phyloP scores from a whole-genome alignment of 2,113 vertebrate genomes.

The Aegithalos caudatus region DNA sequence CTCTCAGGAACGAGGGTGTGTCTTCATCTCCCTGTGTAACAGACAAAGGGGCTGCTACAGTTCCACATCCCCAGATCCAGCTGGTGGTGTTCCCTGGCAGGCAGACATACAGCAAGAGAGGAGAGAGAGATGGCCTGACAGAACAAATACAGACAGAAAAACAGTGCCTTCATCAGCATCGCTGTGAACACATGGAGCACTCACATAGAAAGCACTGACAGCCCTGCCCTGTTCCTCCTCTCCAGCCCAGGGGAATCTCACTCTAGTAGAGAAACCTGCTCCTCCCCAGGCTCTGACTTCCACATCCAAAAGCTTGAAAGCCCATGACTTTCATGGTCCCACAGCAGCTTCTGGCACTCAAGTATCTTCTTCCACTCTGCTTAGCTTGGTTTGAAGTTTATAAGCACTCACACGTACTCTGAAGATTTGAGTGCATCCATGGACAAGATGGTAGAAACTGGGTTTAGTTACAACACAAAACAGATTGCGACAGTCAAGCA shows the following conservation, averaged over 20 bases:
- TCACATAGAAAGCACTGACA: background rate
- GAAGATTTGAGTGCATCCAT: background rate
- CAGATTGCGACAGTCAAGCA: rapidly evolving
- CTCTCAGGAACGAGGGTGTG: background rate
- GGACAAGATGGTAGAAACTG: background rate
- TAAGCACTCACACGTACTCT: background rate
- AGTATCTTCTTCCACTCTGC: background rate
- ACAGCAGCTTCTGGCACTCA: background rate
- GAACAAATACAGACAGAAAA: background rate
- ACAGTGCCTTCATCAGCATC: background rate
- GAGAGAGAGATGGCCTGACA: background rate
- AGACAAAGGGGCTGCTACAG: background rate
- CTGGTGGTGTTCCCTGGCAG: background rate
- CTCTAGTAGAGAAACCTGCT: background rate
- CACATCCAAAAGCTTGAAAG: background rate
- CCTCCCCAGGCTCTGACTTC: background rate
- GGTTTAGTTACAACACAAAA: background rate
- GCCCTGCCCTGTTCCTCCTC: background rate
- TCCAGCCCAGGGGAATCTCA: background rate
- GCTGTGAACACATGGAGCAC: background rate
- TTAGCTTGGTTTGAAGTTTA: background rate
- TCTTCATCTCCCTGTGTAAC: background rate
- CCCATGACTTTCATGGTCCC: background rate
- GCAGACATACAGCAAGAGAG: rapidly evolving
- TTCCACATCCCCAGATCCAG: background rate